A percentile compares a stretch with the other conserved stretches of the same genome.
Conservation (phyloP, 2,113 vertebrate genomes). For the Clarias magur region DNA sequence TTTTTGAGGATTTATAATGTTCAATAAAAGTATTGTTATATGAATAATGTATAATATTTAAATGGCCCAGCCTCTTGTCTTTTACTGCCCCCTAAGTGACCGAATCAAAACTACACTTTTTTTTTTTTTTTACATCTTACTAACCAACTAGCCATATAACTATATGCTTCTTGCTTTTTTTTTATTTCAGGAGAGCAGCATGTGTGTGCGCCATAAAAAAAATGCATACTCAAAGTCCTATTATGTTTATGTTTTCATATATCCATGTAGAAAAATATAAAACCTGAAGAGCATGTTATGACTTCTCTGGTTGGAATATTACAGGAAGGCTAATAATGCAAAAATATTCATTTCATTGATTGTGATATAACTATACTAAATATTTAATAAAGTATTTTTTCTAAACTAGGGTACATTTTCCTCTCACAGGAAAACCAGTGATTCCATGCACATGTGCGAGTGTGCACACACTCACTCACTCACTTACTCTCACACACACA, state of each 20-base stretch:
- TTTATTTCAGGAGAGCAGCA: not conserved
- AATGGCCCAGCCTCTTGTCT: slow-evolving; percentile 53
- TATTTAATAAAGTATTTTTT: not conserved
- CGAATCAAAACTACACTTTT: slow-evolving; percentile 25
- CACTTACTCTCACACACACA: slow-evolving; percentile 10
- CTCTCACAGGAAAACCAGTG: slow-evolving; percentile 3
- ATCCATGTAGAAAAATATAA: not conserved
- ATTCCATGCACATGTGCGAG: not conserved
- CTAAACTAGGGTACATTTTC: not conserved
- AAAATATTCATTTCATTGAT: too few relatives aligned
- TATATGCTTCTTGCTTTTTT: not conserved
- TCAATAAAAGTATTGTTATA: not conserved
- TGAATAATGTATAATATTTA: slow-evolving; percentile 7
- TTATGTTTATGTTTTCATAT: not conserved
- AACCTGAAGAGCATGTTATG: not conserved
- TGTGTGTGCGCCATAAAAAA: not conserved
- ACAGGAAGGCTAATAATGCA: not conserved
- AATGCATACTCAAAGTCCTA: not conserved
- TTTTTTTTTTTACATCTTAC: not conserved
- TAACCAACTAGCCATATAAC: not conserved
- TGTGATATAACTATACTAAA: too few relatives aligned
- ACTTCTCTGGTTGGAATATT: not conserved
- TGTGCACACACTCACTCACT: not conserved
- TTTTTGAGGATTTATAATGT: not conserved
- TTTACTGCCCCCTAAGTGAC: slow-evolving; percentile 75